Evolutionary conservation across 1,140 invertebrate species (phyloP).

Genomic region (Stenopsyche tienmushanensis): DNA sequence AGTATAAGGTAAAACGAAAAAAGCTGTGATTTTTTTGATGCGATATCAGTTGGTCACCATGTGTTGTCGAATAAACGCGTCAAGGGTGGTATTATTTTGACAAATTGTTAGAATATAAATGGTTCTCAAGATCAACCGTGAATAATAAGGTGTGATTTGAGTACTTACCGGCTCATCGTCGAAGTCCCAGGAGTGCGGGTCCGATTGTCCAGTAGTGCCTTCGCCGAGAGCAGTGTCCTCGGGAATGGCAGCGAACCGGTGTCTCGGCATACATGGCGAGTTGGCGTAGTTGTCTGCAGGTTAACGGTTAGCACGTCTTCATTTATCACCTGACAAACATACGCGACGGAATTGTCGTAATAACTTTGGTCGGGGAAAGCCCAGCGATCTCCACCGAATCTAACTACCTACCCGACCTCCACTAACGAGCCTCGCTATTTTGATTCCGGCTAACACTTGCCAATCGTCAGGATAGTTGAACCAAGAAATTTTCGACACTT

Average conservation of each 20-base stretch:
- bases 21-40: too few species aligned
- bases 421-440: not conserved
- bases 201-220: not conserved
- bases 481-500: too few species aligned
- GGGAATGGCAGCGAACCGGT: conserved; percentile 38
- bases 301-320: conserved; percentile 32
- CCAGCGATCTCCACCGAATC: conserved; percentile 2
- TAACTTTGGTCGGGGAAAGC: conserved; percentile 13
- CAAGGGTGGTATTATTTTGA: too few species aligned
- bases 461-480: too few species aligned
- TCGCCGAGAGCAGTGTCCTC: conserved; percentile 38
- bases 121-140: too few species aligned
- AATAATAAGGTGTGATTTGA: too few species aligned
- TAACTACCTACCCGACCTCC: not conserved
- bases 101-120: too few species aligned
- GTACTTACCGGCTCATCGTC: conserved; percentile 36
- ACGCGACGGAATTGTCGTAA: conserved; percentile 21
- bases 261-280: conserved; percentile 38
- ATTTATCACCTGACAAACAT: conserved; percentile 35
- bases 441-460: not conserved
- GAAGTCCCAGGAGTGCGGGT: conserved; percentile 35
- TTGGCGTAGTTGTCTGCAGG: conserved; percentile 35
- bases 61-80: too few species aligned
- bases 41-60: too few species aligned
- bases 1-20: too few species aligned